phyloP scores from a whole-genome alignment of 2,113 vertebrate species.

The Suricata suricatta region DNA sequence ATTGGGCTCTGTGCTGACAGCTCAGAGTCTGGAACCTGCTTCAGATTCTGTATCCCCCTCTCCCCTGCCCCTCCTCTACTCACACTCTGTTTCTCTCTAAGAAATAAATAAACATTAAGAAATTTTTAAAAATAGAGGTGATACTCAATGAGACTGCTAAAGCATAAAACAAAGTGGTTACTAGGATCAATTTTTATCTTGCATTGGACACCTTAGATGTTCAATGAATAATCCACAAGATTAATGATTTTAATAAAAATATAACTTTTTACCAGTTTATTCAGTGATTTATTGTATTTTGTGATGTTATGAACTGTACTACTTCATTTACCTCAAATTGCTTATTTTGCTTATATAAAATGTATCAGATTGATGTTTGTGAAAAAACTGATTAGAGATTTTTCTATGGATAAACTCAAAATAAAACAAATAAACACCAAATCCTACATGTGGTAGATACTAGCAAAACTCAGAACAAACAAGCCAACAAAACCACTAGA shows the following conservation, averaged over 20 bases:
- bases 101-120: too few relatives aligned
- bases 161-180: constrained; percentile 44
- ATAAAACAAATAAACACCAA: background rate
- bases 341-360: constrained; percentile 70
- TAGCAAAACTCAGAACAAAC: background rate
- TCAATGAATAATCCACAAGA: constrained; percentile 81
- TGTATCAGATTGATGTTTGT: constrained; percentile 51
- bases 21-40: too few relatives aligned
- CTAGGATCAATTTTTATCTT: constrained; percentile 74
- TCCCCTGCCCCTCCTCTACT: too few relatives aligned
- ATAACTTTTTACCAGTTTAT: constrained; percentile 69
- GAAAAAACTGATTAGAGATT: background rate
- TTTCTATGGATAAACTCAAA: background rate
- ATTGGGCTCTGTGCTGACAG: too few relatives aligned
- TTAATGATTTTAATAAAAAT: constrained; percentile 79
- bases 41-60: too few relatives aligned
- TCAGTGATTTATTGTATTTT: constrained; percentile 71
- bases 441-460: background rate
- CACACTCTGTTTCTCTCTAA: too few relatives aligned
- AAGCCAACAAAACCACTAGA: background rate
- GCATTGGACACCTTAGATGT: background rate
- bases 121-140: background rate
- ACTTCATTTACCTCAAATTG: constrained; percentile 75
- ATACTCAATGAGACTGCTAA: constrained; percentile 60
- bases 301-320: constrained; percentile 74